Evolutionary conservation across 23 tunicate species (phyloP).

Genomic region (Halocynthia roretzi): DNA sequence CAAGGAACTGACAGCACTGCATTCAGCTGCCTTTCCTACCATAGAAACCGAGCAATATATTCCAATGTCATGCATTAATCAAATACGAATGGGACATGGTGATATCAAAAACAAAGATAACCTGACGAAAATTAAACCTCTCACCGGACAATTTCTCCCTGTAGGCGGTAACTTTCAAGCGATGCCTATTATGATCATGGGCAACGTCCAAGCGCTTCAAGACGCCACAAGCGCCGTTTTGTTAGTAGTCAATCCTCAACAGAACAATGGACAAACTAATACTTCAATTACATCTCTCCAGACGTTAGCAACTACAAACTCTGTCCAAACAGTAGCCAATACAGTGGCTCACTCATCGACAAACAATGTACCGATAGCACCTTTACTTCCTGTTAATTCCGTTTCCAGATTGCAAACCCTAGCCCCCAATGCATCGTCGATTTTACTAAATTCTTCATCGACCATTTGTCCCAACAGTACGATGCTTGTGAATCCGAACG

Average conservation of each 20-base stretch:
- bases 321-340: slow-evolving; percentile 18
- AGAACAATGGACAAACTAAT: background rate
- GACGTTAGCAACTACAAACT: slow-evolving; percentile 4
- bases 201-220: slow-evolving; percentile 67
- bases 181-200: slow-evolving; percentile 94
- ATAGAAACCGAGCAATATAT: slow-evolving; percentile 41
- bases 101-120: slow-evolving; percentile 3
- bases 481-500: background rate
- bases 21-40: slow-evolving; percentile 30
- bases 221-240: slow-evolving; percentile 71
- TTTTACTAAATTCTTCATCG: background rate
- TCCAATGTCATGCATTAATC: slow-evolving; percentile 38
- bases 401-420: background rate
- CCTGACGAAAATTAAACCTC: background rate
- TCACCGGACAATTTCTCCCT: slow-evolving; percentile 49
- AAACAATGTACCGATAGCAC: slow-evolving; percentile 13
- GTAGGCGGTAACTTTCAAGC: slow-evolving; percentile 79
- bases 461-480: slow-evolving; percentile 1
- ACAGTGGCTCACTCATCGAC: background rate
- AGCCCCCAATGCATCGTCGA: slow-evolving; percentile 13
- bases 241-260: slow-evolving; percentile 70
- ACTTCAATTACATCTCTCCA: background rate
- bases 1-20: slow-evolving; percentile 7
- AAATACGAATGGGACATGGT: slow-evolving; percentile 28
- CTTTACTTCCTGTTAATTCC: slow-evolving; percentile 2